phyloP scores from a whole-genome alignment of 2,113 vertebrate genomes.

The Chascanopsetta lugubris region DNA sequence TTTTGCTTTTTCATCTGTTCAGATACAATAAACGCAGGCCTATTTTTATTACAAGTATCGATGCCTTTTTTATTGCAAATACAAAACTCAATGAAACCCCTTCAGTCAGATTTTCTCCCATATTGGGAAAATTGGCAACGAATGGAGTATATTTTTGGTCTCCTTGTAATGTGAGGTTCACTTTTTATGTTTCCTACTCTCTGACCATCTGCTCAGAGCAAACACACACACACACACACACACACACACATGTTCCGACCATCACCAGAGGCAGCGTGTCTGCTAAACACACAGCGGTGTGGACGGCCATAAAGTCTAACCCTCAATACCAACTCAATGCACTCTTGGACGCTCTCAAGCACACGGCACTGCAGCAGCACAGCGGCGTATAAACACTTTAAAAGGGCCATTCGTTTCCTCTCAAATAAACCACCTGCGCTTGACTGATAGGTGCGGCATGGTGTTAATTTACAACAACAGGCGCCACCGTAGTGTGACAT shows the following conservation, averaged over 20 bases:
- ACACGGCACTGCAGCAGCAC: conserved; percentile 51
- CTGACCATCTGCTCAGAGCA: conserved; percentile 44
- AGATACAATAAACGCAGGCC: conserved; percentile 49
- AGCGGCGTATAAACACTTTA: conserved; percentile 33
- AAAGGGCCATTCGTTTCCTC: conserved; percentile 58
- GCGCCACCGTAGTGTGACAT: conserved; percentile 46
- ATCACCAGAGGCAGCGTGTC: conserved; percentile 35
- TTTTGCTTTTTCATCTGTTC: conserved; percentile 26
- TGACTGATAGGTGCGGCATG: conserved; percentile 60
- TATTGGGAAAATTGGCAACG: conserved; percentile 16
- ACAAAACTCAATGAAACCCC: conserved; percentile 37
- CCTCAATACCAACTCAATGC: conserved; percentile 55
- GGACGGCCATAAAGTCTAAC: conserved; percentile 53
- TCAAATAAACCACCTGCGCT: conserved; percentile 68
- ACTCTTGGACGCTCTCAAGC: conserved; percentile 50
- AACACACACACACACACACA: too few species aligned
- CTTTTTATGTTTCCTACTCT: conserved; percentile 7
- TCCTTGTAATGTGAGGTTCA: neutral
- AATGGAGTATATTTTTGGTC: neutral
- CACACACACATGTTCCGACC: conserved; percentile 50
- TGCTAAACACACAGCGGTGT: conserved; percentile 38
- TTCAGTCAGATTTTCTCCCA: conserved; percentile 11
- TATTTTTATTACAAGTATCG: conserved; percentile 45
- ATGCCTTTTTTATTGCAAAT: conserved; percentile 52
- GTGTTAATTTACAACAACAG: conserved; percentile 66